Percentiles rank a stretch among this genome's conserved stretches.
Conservation (phyloP, 2,113 vertebrate species). For the rabbit (Oryctolagus cuniculus) region mOryCun1.1 NC_091440.1:31983501-31984000, state of each 20-base stretch:
- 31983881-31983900: not conserved
- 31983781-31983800: not conserved
- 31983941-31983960: not conserved
- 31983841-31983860: not conserved
- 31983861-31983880: not conserved
- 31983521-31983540: constrained; percentile 3
- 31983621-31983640: not conserved
- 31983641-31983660: constrained; percentile 19
- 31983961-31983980: not conserved
- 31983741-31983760: constrained; percentile 3
- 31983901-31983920: not conserved
- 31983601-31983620: constrained; percentile 5
- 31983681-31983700: not conserved
- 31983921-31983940: not conserved
- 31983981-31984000: not conserved
- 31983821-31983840: not conserved
- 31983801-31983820: not conserved
- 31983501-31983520: constrained; percentile 8
- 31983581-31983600: not conserved
- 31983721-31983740: not conserved
- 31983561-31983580: not conserved
- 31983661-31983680: not conserved
- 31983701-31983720: not conserved
- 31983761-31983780: not conserved
- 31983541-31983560: not conserved